Evolutionary conservation across 2,113 vertebrate species (phyloP), one percentile per base, ranked within the genome.

Genomic region (Gallinago paraguaiae): DNA sequence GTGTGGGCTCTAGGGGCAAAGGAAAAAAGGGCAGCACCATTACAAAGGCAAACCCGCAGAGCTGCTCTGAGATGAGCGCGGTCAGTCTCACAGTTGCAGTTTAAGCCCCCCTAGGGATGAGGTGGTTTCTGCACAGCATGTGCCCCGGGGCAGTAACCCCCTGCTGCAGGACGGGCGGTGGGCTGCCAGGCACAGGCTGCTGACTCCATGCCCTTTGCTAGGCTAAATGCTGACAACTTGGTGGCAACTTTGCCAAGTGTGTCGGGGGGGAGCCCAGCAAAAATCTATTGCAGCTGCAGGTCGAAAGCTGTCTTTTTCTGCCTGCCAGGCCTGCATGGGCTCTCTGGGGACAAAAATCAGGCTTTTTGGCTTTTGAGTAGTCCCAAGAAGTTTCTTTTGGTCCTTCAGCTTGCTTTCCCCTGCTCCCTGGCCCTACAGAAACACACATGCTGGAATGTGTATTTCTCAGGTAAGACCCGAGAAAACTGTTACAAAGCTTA

Each of bases 1-100:
- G 6, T 1, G 1, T 0, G 2, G n/a, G 16, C 28, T 64, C 15
- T 13, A 13, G 23, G 39, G 20, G 13, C 33, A 53, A 65, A 17
- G 45, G 27, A 31, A 33, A 71, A 71, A 69, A 76, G 64, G 23
- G 23, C 24, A 28, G 20, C 15, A 53, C 20, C 23, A 10, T 33
- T 33, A 6, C 37, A 25, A 14, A 43, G 43, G 43, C 70, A 59
- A 79, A n/a, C 3, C 11, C 33, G 54, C 65, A 64, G 45, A 86
- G 53, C 19, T 60, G 46, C 67, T 28, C 67, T 28, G 51, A 57
- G 51, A 37, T 2, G 15, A 59, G 41, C 2, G 5, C 0, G 0
- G n/a, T 41, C 70, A 35, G 39, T 39, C 39, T 39, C 39, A 39
- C 39, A 78, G 50, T 0, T 7, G 30, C 2, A 6, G 13, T 10